A percentile compares a stretch with the other conserved stretches of the same genome.
Conservation (phyloP, 2,113 vertebrate genomes). For the Hyaena hyaena region DNA sequence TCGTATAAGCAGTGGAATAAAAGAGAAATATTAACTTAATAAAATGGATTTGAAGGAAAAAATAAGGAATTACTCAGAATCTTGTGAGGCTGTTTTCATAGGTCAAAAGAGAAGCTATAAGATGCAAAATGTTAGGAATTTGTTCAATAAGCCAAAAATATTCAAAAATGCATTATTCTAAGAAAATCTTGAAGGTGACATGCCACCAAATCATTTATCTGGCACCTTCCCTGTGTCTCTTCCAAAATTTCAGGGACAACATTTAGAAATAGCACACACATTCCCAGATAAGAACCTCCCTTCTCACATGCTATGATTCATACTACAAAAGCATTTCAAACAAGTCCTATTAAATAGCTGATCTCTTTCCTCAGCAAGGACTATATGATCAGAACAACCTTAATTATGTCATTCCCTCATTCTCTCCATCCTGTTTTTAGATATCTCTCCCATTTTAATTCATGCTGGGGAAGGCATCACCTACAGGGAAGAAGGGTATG, state of each 20-base stretch:
- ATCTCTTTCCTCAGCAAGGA: constrained; percentile 19
- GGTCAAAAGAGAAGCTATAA: not conserved
- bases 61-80: not conserved
- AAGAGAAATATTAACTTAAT: not conserved
- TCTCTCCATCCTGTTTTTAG: not conserved
- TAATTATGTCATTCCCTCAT: constrained; percentile 32
- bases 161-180: not conserved
- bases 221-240: not conserved
- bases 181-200: not conserved
- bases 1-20: not conserved
- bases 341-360: not conserved
- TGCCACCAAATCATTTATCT: not conserved
- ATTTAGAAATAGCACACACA: not conserved
- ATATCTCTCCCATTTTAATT: constrained; percentile 53
- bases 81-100: not conserved
- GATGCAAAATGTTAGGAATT: not conserved
- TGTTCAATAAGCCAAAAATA: not conserved
- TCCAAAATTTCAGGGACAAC: not conserved
- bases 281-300: not conserved
- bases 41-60: not conserved
- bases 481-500: not conserved
- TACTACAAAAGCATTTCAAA: constrained; percentile 14
- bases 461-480: not conserved
- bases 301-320: not conserved
- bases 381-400: constrained; percentile 24